Evolutionary conservation across 2,797 vertebrate genomes (phyloP).

Genomic region (Chrosomus eos): DNA sequence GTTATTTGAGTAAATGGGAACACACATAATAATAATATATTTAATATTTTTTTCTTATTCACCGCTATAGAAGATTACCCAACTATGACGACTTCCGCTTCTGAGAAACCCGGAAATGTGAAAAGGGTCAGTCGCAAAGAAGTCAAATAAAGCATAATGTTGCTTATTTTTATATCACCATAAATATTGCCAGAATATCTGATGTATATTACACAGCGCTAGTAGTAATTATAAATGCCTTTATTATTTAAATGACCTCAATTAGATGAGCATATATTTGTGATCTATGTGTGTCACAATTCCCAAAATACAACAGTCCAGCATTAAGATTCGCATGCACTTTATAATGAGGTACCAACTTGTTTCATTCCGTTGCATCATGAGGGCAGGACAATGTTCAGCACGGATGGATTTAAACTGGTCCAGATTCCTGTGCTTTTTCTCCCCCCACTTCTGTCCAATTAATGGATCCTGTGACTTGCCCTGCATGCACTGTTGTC

Average conservation of each 20-base stretch:
- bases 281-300: background rate
- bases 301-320: slow-evolving; percentile 27
- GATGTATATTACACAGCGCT: background rate
- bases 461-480: slow-evolving; percentile 46
- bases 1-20: too few relatives aligned
- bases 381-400: slow-evolving; percentile 32
- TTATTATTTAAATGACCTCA: slow-evolving; percentile 4
- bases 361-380: slow-evolving; percentile 60
- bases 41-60: too few relatives aligned
- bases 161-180: background rate
- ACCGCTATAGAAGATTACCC: too few relatives aligned
- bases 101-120: too few relatives aligned
- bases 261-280: background rate
- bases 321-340: slow-evolving; percentile 8
- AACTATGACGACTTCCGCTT: too few relatives aligned
- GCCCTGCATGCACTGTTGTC: slow-evolving; percentile 41
- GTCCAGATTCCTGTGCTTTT: slow-evolving; percentile 32
- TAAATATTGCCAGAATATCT: background rate
- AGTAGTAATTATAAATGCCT: background rate
- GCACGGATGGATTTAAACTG: slow-evolving; percentile 21
- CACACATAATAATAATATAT: too few relatives aligned
- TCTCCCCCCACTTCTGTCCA: slow-evolving; percentile 5
- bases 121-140: too few relatives aligned
- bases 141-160: background rate
- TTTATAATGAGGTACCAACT: slow-evolving; percentile 26